Conservation (phyloP, 2,797 vertebrate species). For the Picus viridis region DNA sequence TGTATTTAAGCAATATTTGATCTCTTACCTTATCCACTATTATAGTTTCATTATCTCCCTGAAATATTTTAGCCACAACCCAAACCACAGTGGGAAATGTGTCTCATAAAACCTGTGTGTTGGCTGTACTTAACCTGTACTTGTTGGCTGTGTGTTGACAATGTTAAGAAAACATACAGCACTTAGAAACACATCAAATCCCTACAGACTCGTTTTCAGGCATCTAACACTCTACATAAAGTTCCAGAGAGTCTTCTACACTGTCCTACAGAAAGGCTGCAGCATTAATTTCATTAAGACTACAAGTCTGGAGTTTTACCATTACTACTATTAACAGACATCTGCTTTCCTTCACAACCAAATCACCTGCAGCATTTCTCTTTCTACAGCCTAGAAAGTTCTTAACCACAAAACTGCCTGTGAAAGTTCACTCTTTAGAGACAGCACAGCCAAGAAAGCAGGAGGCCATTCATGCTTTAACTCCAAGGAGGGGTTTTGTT, state of each 20-base stretch:
- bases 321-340: not conserved
- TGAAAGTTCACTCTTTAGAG: not conserved
- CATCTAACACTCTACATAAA: not conserved
- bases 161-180: not conserved
- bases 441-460: not conserved
- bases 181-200: not conserved
- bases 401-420: not conserved
- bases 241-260: not conserved
- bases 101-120: not conserved
- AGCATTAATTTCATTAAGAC: not conserved
- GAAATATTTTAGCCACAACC: not conserved
- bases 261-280: not conserved
- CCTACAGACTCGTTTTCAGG: not conserved
- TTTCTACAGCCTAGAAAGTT: constrained; percentile 38
- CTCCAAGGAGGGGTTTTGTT: not conserved
- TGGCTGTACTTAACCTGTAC: not conserved
- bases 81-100: not conserved
- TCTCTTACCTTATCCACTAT: not conserved
- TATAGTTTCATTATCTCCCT: not conserved
- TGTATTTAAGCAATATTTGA: not conserved
- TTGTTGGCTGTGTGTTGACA: not conserved
- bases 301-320: not conserved
- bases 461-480: not conserved
- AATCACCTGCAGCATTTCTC: not conserved
- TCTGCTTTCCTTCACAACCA: not conserved